Evolutionary conservation across 2,888 invertebrate species (phyloP).

Genomic region (Dynastes tityus): DNA sequence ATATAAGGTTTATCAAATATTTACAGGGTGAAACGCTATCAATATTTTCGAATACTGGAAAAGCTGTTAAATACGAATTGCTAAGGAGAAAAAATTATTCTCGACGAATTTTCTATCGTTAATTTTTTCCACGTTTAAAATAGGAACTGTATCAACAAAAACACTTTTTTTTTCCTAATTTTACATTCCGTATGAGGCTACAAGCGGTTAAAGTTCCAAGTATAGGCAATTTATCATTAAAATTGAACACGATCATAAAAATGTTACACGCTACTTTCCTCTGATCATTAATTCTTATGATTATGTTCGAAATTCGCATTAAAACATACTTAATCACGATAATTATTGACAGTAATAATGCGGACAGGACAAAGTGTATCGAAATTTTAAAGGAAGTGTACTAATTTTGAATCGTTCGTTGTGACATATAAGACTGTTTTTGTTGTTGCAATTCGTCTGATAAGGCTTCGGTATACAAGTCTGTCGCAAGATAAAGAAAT

Average conservation of each 20-base stretch:
- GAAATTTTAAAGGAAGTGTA: conserved; percentile 12
- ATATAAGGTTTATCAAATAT: too few species aligned
- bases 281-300: not conserved
- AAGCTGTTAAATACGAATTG: too few species aligned
- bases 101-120: too few species aligned
- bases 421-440: conserved; percentile 11
- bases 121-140: too few species aligned
- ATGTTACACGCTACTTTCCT: conserved; percentile 17
- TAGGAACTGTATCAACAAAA: too few species aligned
- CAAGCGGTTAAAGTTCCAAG: not conserved
- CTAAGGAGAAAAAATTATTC: too few species aligned
- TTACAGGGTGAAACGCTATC: too few species aligned
- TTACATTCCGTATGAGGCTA: too few species aligned
- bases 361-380: not conserved
- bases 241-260: conserved; percentile 17
- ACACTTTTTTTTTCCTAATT: too few species aligned
- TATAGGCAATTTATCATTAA: not conserved
- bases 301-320: conserved; percentile 21
- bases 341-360: conserved; percentile 27
- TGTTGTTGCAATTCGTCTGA: not conserved
- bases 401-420: conserved; percentile 9
- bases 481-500: not conserved
- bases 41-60: too few species aligned
- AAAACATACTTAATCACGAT: conserved; percentile 27
- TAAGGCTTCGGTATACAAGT: not conserved